Evolutionary conservation across 2,888 invertebrate species (phyloP).

Genomic region (Eremobia ochroleuca): DNA sequence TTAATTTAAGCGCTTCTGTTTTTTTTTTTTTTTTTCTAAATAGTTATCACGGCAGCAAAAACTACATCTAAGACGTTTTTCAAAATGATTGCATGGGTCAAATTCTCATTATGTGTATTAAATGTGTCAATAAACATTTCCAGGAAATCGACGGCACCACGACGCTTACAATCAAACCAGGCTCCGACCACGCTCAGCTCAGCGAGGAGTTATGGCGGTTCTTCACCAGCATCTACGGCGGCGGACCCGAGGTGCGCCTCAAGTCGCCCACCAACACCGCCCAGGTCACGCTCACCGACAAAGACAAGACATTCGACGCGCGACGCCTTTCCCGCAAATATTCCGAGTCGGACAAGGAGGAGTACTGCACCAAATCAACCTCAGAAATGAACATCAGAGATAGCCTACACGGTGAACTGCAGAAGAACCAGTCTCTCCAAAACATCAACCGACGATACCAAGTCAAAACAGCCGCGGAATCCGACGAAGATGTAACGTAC

Average conservation of each 20-base stretch:
- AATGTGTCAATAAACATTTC: slow-evolving; percentile 52
- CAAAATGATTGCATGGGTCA: neutral
- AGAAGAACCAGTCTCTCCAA: slow-evolving; percentile 88
- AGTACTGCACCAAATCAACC: slow-evolving; percentile 85
- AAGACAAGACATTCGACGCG: slow-evolving; percentile 59
- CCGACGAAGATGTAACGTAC: slow-evolving; percentile 84
- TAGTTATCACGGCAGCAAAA: no score
- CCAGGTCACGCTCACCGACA: slow-evolving; percentile 52
- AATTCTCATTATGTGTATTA: neutral
- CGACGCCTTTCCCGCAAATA: slow-evolving; percentile 77
- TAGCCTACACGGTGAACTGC: slow-evolving; percentile 78
- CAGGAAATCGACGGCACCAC: slow-evolving; percentile 86
- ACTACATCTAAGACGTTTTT: neutral
- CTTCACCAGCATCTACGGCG: slow-evolving; percentile 96
- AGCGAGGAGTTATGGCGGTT: slow-evolving; percentile 97
- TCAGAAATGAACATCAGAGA: slow-evolving; percentile 84
- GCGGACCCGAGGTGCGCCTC: slow-evolving; percentile 95
- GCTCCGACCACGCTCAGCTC: slow-evolving; percentile 94
- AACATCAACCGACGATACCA: slow-evolving; percentile 82
- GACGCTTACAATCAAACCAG: slow-evolving; percentile 84
- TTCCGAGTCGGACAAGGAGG: slow-evolving; percentile 87
- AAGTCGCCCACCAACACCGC: slow-evolving; percentile 72
- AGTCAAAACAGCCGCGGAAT: slow-evolving; percentile 76
- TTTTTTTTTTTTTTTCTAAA: neutral
- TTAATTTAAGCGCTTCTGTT: neutral